Percentiles rank a stretch among this genome's conserved stretches.
phyloP scores from a whole-genome alignment of 2,888 invertebrate genomes.

The Terebella lapidaria region DNA sequence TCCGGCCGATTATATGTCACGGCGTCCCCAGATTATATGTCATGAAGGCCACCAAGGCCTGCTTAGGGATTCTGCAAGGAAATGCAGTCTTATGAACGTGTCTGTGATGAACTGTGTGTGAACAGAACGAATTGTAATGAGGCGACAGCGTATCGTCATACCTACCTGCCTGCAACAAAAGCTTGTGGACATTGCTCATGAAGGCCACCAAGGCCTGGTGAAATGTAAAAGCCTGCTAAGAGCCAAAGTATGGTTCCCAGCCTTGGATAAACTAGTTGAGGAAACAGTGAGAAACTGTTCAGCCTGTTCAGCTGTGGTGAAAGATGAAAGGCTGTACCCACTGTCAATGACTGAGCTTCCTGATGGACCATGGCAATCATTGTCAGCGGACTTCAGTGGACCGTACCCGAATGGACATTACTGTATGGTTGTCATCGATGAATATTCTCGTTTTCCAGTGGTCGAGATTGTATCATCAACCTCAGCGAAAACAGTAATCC shows the following conservation, averaged over 20 bases:
- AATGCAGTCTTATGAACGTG: too few species aligned
- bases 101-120: too few species aligned
- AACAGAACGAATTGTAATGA: slow-evolving; percentile 16
- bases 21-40: too few species aligned
- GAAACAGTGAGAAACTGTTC: slow-evolving; percentile 3
- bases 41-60: too few species aligned
- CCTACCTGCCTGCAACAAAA: slow-evolving; percentile 19
- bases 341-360: slow-evolving; percentile 20
- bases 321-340: slow-evolving; percentile 8
- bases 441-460: slow-evolving; percentile 23
- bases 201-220: slow-evolving; percentile 28
- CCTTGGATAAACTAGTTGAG: slow-evolving; percentile 26
- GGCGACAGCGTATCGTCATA: slow-evolving; percentile 20
- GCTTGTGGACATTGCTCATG: slow-evolving; percentile 26
- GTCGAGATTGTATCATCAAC: slow-evolving; percentile 20
- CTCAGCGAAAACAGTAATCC: slow-evolving; percentile 17
- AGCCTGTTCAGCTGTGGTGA: slow-evolving; percentile 18
- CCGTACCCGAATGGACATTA: slow-evolving; percentile 18
- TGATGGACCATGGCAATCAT: slow-evolving; percentile 10
- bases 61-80: too few species aligned
- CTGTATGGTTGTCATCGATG: slow-evolving; percentile 25
- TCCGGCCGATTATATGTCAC: not conserved
- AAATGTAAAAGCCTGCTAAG: slow-evolving; percentile 26
- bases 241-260: slow-evolving; percentile 30
- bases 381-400: slow-evolving; percentile 21